Evolutionary conservation across 2,113 vertebrate species (phyloP).

Genomic region (human): GRCh38 chr15:90489501-90490000

Average conservation of each 20-base stretch:
- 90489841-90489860: not conserved
- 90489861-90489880: not conserved
- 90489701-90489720: not conserved
- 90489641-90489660: not conserved
- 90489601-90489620: not conserved
- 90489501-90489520: not conserved
- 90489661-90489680: not conserved
- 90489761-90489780: no score
- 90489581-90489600: not conserved
- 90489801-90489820: not conserved
- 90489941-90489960: not conserved
- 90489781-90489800: not conserved
- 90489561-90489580: not conserved
- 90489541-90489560: not conserved
- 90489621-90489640: not conserved
- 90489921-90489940: not conserved
- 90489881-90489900: not conserved
- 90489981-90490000: not conserved
- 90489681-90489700: not conserved
- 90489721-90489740: not conserved
- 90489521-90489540: not conserved
- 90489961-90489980: not conserved
- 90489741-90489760: not conserved
- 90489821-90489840: not conserved
- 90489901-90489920: not conserved